These are phyloP conservation scores for Geophilus truncorum DNA, from an alignment of 2,888 invertebrate species.

Conservation along the genomic window DNA sequence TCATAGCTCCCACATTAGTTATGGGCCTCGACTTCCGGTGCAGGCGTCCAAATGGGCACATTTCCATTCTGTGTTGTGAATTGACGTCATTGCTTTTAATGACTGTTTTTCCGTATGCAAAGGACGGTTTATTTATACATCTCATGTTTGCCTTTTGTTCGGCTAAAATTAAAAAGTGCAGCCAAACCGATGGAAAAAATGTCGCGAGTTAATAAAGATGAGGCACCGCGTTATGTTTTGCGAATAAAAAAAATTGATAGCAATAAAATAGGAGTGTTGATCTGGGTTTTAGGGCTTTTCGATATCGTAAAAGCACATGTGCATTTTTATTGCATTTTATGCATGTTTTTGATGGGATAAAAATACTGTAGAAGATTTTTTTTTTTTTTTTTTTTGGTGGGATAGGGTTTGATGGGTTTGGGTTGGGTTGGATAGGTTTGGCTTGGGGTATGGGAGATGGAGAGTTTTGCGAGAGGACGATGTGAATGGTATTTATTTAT, in stretches of 20 bases:
- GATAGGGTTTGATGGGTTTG: not conserved
- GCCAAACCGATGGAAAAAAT: not conserved
- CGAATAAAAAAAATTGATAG: not conserved
- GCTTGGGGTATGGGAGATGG: not conserved
- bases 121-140: conserved; percentile 6
- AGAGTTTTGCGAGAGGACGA: not conserved
- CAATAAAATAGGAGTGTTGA: not conserved
- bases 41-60: conserved; percentile 25
- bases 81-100: conserved; percentile 21
- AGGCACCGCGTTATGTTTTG: not conserved
- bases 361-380: not conserved
- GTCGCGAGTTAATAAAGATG: not conserved
- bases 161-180: not conserved
- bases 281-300: conserved; percentile 8
- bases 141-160: not conserved
- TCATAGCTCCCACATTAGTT: conserved; percentile 13
- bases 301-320: not conserved
- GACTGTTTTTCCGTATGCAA: conserved; percentile 18
- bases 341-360: not conserved
- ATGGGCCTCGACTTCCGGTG: conserved; percentile 12
- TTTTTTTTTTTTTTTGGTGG: not conserved
- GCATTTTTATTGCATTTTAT: conserved; percentile 5
- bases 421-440: too few relatives aligned
- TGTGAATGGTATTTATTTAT: not conserved
- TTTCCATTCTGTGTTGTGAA: conserved; percentile 13